Base-by-base conservation (phyloP, 2,113 vertebrate species). In the Pomatostomus ruficeps region DNA sequence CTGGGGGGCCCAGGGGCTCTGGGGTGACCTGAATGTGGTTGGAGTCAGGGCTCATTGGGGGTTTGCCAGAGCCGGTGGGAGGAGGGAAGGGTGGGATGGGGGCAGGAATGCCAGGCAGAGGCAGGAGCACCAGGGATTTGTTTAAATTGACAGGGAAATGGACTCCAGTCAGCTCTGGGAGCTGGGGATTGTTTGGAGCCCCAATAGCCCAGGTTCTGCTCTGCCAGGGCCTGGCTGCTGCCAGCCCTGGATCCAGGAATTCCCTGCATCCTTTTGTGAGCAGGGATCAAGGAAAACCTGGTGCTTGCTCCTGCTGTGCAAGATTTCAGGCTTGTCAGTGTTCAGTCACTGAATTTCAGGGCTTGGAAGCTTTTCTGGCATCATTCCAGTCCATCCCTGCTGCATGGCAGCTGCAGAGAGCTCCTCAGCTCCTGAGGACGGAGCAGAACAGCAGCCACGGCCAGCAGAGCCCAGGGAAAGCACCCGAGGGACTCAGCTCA, bases 81-180 rank as follows among this genome's bases (percentile, higher is more conserved):
- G 28, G 21, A 51, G 42, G 54, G 35, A 23, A 0, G 3, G 38
- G 20, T 14, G 28, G 28, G 10, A 12, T 5, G 1, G 43, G 33
- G 11, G 3, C 10, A 14, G 31, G 15, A 20, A 22, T 0, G 1
- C 62, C 4, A 2, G 28, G n/a, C 49, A 31, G 36, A 1, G 28
- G 19, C 14, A 21, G 7, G 61, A 13, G 11, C 1, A 7, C 12
- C 26, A 15, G 1, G 45, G 45, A 25, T n/a, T 4, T 4, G 25
- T 22, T 40, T 10, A 14, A 43, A 68, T 22, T 16, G 17, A 24
- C 6, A 2, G 25, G 51, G 25, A 36, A 21, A 38, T 9, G n/a
- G 40, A 10, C 29, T n/a, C 48, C 8, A 2, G 14, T 5, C 49
- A 25, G 49, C 38, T 33, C 54, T 10, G 38, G 31, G 24, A 40